phyloP scores from a whole-genome alignment of 2,797 vertebrate genomes.

The Heliangelus exortis region DNA sequence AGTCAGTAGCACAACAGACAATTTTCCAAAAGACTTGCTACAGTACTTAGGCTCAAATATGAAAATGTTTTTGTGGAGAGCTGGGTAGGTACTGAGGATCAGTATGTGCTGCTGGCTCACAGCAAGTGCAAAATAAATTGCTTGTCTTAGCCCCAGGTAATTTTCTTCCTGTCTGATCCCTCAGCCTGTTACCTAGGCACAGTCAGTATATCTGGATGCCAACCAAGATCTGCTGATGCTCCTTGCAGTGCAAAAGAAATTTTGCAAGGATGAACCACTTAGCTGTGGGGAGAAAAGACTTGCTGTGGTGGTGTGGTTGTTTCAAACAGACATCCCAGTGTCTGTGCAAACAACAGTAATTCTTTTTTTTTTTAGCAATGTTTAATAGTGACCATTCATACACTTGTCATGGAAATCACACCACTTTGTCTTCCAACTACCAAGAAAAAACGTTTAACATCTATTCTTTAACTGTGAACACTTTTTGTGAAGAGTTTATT shows the following conservation, averaged over 20 bases:
- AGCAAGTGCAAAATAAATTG: constrained; percentile 6
- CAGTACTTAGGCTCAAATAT: neutral
- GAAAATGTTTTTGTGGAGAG: neutral
- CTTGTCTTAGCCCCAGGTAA: constrained; percentile 20
- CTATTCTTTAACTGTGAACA: neutral
- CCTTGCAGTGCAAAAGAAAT: neutral
- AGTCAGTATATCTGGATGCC: neutral
- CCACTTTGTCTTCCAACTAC: neutral
- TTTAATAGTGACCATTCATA: neutral
- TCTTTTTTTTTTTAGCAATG: neutral
- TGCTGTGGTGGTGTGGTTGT: neutral
- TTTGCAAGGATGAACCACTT: neutral
- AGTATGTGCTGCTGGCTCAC: neutral
- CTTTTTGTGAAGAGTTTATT: neutral
- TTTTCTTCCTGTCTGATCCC: neutral
- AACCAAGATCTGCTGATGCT: neutral
- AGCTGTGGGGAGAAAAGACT: neutral
- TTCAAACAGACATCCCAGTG: neutral
- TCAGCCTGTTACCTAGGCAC: neutral
- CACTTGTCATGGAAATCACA: neutral
- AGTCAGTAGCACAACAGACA: neutral
- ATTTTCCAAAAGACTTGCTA: neutral
- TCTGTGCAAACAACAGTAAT: neutral
- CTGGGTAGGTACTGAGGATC: neutral
- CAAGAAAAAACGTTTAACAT: neutral